Percentiles rank a stretch among this genome's conserved stretches.
These are phyloP conservation scores for Ptilorrhoa leucosticta DNA, from an alignment of 2,113 vertebrate species.

Conservation along the genomic window DNA sequence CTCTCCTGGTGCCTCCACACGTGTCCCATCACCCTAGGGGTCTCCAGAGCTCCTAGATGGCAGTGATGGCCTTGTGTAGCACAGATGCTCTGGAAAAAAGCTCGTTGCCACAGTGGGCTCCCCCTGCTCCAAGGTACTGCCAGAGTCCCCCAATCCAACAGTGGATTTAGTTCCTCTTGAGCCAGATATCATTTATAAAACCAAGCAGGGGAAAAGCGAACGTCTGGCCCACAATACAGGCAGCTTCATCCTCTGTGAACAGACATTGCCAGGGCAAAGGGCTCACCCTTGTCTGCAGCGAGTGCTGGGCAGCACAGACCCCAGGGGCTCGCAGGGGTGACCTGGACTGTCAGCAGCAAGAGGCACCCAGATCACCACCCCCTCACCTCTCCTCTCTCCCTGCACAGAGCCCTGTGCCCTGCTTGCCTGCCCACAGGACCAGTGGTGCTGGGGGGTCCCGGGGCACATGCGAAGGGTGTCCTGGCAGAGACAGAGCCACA, in stretches of 20 bases:
- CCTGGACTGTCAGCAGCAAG: not conserved
- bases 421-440: not conserved
- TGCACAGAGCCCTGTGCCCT: not conserved
- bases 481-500: not conserved
- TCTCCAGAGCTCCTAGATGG: not conserved
- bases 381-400: not conserved
- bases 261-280: not conserved
- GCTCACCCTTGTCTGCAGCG: not conserved
- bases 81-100: not conserved
- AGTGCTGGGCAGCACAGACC: not conserved
- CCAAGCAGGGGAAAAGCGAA: not conserved
- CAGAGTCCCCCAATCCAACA: not conserved
- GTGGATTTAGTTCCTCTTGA: not conserved
- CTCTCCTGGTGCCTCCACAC: not conserved
- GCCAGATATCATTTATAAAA: not conserved
- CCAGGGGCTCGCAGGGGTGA: rapidly evolving
- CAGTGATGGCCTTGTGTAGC: not conserved
- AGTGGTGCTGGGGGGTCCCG: not conserved
- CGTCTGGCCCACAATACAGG: not conserved
- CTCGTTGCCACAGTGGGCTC: rapidly evolving
- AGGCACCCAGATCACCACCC: rapidly evolving
- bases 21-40: too few species aligned
- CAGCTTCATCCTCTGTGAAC: not conserved
- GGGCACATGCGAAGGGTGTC: rapidly evolving
- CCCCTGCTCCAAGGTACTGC: not conserved